phyloP scores from a whole-genome alignment of 2,113 vertebrate genomes.

The Pipa parva region DNA sequence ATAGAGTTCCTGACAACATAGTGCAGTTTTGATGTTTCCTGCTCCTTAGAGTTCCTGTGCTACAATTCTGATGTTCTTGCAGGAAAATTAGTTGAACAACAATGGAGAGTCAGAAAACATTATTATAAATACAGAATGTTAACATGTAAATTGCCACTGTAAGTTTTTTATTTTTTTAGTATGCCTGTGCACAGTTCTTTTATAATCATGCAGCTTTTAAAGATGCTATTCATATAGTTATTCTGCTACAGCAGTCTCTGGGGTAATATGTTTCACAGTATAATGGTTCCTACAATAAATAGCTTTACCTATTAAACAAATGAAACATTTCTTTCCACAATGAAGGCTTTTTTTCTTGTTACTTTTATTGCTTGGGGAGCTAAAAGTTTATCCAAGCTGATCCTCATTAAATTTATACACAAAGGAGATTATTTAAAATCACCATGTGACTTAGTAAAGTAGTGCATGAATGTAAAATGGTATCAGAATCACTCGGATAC shows the following conservation, averaged over 20 bases:
- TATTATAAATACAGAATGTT: too few species aligned
- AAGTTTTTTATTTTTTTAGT: not conserved
- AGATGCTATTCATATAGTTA: constrained; percentile 33
- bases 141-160: too few species aligned
- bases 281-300: constrained; percentile 43
- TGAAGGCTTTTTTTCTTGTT: constrained; percentile 41
- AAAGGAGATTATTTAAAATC: constrained; percentile 44
- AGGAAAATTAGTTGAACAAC: too few species aligned
- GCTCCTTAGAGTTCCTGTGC: too few species aligned
- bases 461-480: constrained; percentile 25
- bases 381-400: constrained; percentile 43
- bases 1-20: too few species aligned
- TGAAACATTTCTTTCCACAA: constrained; percentile 41
- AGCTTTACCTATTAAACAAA: constrained; percentile 44
- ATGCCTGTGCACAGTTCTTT: not conserved
- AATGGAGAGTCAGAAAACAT: too few species aligned
- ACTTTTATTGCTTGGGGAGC: constrained; percentile 43
- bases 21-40: too few species aligned
- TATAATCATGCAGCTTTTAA: constrained; percentile 30
- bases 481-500: not conserved
- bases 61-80: too few species aligned
- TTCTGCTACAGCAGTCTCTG: constrained; percentile 22
- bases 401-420: constrained; percentile 44
- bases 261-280: constrained; percentile 42
- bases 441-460: constrained; percentile 39